Base-by-base conservation (phyloP, 2,888 invertebrate genomes). In the Folsomia candida region DNA sequence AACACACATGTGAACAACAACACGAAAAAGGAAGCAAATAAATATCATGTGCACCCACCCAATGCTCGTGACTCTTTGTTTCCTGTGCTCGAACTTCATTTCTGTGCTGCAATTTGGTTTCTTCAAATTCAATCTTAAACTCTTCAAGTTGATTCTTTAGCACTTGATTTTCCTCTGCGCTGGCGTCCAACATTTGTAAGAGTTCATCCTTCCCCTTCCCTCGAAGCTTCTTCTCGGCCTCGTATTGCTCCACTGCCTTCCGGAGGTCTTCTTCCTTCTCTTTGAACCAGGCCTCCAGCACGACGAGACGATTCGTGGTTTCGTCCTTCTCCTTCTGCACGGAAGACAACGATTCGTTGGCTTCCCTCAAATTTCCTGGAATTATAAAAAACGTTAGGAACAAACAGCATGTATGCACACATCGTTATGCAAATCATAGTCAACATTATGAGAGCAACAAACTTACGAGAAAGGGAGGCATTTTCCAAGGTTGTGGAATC, bases 171-270 rank as follows among this genome's bases (percentile, higher is more conserved):
- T 78, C 78, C 28, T 75, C 73, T 51, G 72, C 72, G 51, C 78
- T 80, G 22, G 76, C 79, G 59, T 76, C 78, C 20, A 80, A 76
- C 64, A 78, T 73, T 64, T 70, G 64, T 14, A 80, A 71, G 9
- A 80, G 72, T 28, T 80, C 79, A 37, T 78, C 78, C 57, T 80
- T 78, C 51, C 78, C 78, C 57, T 78, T 80, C 24, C 76, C 77
- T 24, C 77, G 64, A 24, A 78, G 73, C 65, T 69, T 76, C 51
- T 75, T 73, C 51, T 78, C 78, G 6, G 73, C 51, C 62, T 80
- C 76, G 29, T 75, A 70, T 58, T 75, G 74, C 11, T 75, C 76
- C 20, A 80, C 78, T 9, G 74, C 74, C 24, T 72, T 76, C 14
- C 78, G 67, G 24, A 78, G 70, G 51, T 80, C 79, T 54, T 78